A percentile compares a stretch with the other conserved stretches of the same genome.
phyloP scores from a whole-genome alignment of 2,888 invertebrate species.

The Melieria omissa region DNA sequence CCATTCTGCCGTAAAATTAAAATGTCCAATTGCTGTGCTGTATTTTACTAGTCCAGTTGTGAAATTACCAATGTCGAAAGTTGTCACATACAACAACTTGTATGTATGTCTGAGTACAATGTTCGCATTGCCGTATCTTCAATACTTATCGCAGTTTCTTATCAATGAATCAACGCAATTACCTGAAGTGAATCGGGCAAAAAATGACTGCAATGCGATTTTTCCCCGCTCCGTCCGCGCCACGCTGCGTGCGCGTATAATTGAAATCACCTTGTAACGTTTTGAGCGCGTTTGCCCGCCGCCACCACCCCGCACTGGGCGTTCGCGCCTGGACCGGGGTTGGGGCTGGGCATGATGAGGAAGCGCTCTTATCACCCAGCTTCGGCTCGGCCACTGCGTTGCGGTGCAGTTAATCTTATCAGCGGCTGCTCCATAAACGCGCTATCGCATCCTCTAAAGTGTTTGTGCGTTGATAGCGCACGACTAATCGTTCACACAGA shows the following conservation, averaged over 20 bases:
- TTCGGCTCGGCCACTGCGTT: no score
- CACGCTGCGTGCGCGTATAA: background rate
- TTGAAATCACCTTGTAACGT: background rate
- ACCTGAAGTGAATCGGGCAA: background rate
- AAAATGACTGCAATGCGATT: constrained; percentile 1
- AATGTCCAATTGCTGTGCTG: background rate
- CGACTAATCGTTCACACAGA: no score
- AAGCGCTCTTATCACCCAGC: background rate
- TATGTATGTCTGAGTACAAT: no score
- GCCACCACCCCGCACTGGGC: background rate
- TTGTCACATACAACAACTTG: no score
- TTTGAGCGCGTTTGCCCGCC: background rate
- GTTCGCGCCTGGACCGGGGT: background rate
- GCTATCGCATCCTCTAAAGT: no score
- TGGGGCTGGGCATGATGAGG: background rate
- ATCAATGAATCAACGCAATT: background rate
- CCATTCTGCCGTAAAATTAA: background rate
- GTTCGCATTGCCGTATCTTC: background rate
- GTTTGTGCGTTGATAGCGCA: no score
- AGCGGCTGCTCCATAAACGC: no score
- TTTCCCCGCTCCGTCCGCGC: background rate
- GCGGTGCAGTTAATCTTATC: no score
- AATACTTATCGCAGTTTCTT: background rate
- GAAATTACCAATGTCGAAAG: no score
- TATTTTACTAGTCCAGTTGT: background rate